phyloP scores from a whole-genome alignment of 2,797 vertebrate genomes.

The Danio choprae region DNA sequence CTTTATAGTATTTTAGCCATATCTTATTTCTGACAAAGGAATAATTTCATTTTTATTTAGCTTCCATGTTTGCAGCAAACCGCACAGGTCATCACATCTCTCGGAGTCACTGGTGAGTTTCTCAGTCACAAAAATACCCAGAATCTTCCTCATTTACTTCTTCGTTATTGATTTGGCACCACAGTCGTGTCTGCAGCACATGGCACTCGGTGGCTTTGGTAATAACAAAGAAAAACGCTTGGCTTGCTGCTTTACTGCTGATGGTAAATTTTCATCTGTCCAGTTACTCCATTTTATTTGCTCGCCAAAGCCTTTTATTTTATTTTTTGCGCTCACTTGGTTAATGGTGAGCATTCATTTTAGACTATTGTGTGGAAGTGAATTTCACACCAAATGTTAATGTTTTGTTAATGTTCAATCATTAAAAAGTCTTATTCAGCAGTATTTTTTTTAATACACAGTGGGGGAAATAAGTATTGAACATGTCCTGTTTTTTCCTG shows the following conservation, averaged over 20 bases:
- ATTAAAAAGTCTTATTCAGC: neutral
- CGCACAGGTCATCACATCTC: conserved; percentile 5
- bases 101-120: conserved; percentile 14
- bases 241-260: conserved; percentile 22
- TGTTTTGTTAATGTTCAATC: neutral
- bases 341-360: neutral
- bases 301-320: neutral
- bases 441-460: neutral
- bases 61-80: conserved; percentile 2
- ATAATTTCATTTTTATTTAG: neutral
- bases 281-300: neutral
- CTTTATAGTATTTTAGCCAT: neutral
- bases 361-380: no score
- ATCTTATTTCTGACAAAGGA: neutral
- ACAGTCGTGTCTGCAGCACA: conserved; percentile 19
- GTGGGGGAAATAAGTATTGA: no score
- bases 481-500: no score
- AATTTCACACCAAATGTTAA: neutral
- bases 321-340: neutral
- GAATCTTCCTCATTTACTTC: neutral
- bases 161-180: neutral
- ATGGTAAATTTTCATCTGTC: conserved; percentile 7
- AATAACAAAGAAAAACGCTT: neutral
- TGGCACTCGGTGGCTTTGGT: neutral
- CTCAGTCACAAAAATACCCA: neutral